Base-by-base conservation (phyloP, 1,140 invertebrate genomes). In the Forficula auricularia region DNA sequence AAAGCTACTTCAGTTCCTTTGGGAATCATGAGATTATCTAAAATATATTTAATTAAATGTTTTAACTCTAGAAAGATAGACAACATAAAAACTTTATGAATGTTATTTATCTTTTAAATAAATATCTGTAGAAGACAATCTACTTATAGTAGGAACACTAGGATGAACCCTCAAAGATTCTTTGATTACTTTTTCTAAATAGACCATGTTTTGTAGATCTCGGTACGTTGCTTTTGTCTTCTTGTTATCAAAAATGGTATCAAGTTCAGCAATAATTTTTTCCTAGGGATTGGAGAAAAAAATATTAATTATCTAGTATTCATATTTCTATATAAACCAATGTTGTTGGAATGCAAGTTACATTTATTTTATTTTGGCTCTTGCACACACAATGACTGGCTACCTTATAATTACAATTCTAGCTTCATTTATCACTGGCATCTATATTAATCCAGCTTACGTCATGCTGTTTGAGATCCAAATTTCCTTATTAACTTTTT, bases 141-240 rank as follows among this genome's bases (percentile, higher is more conserved):
- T 51, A 2, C 60, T 67, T 27, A 72, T 67, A 6, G 71, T 50
- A 3, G 74, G 72, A 8, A 75, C 73, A 18, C 71, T 70, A 10
- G 77, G 76, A 57, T 70, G 77, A 37, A 77, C 47, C 44, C 76
- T 58, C 40, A 78, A 45, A 9, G 67, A 64, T 56, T 79, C 75
- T 49, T 72, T 73, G 3, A 79, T 60, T 1, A 70, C 67, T 42
- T 66, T 63, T 44, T 74, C 73, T 15, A 76, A 59, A 48, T 77
- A 75, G 31, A 65, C 66, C 67, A 83, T 67, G 38, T 66, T 51
- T 16, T 62, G 51, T 0, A 73, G 44, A 41, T 74, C 68, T 6
- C 67, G 59, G 44, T 64, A 62, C 8, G 60, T 67, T 0, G 64
- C 56, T 27, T 63, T 52, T 22, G 56, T 51, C 40, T 62, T 50